Evolutionary conservation across 2,113 vertebrate genomes (phyloP), one percentile per base, ranked within the genome.

Genomic region (Brachyistius frenatus): DNA sequence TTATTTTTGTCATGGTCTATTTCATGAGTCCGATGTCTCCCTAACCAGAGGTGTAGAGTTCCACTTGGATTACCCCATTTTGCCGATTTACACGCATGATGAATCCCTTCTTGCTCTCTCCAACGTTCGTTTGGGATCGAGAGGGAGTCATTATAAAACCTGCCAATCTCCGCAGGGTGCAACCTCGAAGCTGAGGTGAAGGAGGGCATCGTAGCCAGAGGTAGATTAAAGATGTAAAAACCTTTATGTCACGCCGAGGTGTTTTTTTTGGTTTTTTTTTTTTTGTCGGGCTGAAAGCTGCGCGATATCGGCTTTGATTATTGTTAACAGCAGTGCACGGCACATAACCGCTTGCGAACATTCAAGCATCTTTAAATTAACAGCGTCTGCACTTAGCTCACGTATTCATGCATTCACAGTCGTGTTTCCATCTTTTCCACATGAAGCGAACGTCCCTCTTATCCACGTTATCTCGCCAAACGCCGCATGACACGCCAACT

Each of bases 131-230:
- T 62, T 65, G 73, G 55, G 37, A 84, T 76, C 81, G 63, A 57
- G 33, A 53, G 76, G 2, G 66, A 67, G 67, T 82, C 55, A 77
- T 89, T 81, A 86, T 55, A 57, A 85, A 84, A 83, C 60, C 82
- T 66, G 76, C 64, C 64, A 69, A 52, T 75, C 84, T 86, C 47
- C 13, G 8, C 66, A 62, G 64, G 76, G 16, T 4, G 39, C 73
- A 71, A 57, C 66, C 80, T 71, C 41, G 68, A 31, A 61, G 60
- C 52, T 8, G 31, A 67, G 15, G 46, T 58, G 69, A 56, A n/a
- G 35, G 57, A 32, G 58, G 54, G 10, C 23, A 31, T 35, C 55
- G 6, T 60, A 14, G 35, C 44, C 54, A 46, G 47, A 60, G 52
- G 76, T 15, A 53, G 44, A 73, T 86, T 73, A 66, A 81, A 65